Conservation (phyloP, 2,888 invertebrate species). For the Lacanobia wlatinum region DNA sequence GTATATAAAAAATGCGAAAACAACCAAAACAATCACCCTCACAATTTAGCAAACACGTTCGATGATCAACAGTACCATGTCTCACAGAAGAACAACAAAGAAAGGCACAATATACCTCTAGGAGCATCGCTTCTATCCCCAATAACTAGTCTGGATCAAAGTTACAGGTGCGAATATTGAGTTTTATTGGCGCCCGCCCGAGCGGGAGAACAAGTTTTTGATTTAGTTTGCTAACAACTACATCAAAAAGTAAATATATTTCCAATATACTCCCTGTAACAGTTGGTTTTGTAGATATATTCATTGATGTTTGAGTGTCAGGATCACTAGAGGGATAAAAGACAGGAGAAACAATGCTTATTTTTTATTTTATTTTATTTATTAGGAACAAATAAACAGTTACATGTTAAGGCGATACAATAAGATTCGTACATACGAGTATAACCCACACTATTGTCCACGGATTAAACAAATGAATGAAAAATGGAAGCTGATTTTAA, state of each 20-base stretch:
- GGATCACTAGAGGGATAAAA: neutral
- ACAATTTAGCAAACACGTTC: no score
- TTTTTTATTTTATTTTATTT: no score
- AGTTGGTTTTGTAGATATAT: neutral
- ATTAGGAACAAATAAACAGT: no score
- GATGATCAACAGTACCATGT: no score
- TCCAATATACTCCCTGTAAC: constrained; percentile 28
- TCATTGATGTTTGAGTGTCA: neutral
- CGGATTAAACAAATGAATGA: no score
- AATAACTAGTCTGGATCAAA: constrained; percentile 38
- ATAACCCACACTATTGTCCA: no score
- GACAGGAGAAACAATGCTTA: no score
- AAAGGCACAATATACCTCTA: constrained; percentile 26
- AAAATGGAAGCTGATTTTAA: no score
- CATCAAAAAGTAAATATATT: constrained; percentile 51
- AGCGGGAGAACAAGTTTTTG: constrained; percentile 57
- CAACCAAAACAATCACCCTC: no score
- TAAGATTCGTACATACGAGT: no score
- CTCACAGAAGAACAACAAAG: constrained; percentile 17
- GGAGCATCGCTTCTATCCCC: constrained; percentile 20
- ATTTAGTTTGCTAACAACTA: constrained; percentile 65
- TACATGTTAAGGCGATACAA: no score
- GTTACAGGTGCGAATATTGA: constrained; percentile 65
- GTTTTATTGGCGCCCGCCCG: constrained; percentile 64
- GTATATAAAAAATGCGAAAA: no score